Evolutionary conservation across 2,888 invertebrate genomes (phyloP), one percentile per base, ranked within the genome.

Genomic region (Stenodema calcarata): DNA sequence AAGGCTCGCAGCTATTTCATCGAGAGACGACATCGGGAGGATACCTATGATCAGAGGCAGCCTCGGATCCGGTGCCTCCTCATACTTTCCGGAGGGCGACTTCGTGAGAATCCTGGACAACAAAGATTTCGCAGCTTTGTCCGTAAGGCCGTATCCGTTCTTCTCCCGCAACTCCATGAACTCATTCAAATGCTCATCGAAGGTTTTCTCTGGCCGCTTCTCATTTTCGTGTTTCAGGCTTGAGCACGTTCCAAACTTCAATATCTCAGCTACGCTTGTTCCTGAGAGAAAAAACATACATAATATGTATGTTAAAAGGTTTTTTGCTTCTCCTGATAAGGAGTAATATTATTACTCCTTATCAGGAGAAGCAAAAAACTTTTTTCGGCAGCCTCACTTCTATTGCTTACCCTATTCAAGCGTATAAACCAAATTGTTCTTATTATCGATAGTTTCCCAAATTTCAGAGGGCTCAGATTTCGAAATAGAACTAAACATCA

Each of bases 1-100:
- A 7, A 95, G 92, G 27, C 92, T 91, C 62, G 91, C 90, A 0
- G 94, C 93, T 89, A 94, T 91, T 82, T 93, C 92, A 87, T 93
- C 91, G 0, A 94, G 91, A 80, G 94, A 92, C 9, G 93, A 93
- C 87, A 92, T 92, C 76, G 92, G 91, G 89, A 93, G 92, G 35
- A 92, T 91, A 69, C 91, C 91, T 80, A 93, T 91, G 54, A 92
- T 90, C 1, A 91, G 91, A 87, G 92, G 95, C 14, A 95, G 90
- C 87, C 95, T 92, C 0, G 93, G 92, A 90, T 96, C 96, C 85
- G 95, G 92, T 30, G 93, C 93, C 88, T 94, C 94, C 90, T 93
- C 94, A 85, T 93, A 93, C 0, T 93, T 93, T 88, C 94, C 91
- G 18, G 90, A 90, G 88, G 91, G 91, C 0, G 94, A 94, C 23